phyloP scores from a whole-genome alignment of 1,140 invertebrate genomes.

The Amphibalanus amphitrite region DNA sequence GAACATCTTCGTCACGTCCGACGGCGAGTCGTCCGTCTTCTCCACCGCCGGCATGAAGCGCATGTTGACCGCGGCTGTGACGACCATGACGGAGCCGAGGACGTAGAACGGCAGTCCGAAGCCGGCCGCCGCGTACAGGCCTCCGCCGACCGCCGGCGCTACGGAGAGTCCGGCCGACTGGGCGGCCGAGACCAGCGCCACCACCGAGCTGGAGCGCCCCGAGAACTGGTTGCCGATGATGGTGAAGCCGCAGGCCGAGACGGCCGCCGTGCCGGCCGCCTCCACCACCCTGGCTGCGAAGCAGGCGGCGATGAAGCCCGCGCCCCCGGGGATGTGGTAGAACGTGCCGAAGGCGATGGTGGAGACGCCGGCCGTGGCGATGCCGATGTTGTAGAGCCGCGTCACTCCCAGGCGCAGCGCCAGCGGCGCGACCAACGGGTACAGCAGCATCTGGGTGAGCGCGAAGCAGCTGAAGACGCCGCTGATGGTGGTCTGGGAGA shows the following conservation, averaged over 20 bases:
- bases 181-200: slow-evolving; percentile 22
- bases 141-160: slow-evolving; percentile 35
- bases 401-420: slow-evolving; percentile 35
- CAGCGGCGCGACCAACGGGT: slow-evolving; percentile 29
- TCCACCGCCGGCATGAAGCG: too few species aligned
- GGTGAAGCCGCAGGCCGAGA: slow-evolving; percentile 39
- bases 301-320: slow-evolving; percentile 30
- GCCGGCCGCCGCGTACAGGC: too few species aligned
- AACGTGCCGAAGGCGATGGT: slow-evolving; percentile 25
- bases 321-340: slow-evolving; percentile 35
- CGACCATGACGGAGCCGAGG: slow-evolving; percentile 28
- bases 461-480: slow-evolving; percentile 20
- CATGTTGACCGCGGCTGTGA: too few species aligned
- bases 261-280: slow-evolving; percentile 32
- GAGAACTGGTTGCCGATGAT: slow-evolving; percentile 34
- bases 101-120: too few species aligned
- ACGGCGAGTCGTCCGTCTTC: too few species aligned
- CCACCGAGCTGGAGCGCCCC: slow-evolving; percentile 31
- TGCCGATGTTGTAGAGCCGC: slow-evolving; percentile 25
- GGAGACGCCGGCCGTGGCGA: slow-evolving; percentile 28
- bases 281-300: slow-evolving; percentile 37
- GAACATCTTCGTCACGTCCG: too few species aligned
- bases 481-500: slow-evolving; percentile 20
- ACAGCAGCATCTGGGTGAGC: slow-evolving; percentile 17
- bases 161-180: slow-evolving; percentile 37